These are phyloP conservation scores for Nephotettix cincticeps DNA, from an alignment of 1,140 invertebrate species.

Conservation along the genomic window DNA sequence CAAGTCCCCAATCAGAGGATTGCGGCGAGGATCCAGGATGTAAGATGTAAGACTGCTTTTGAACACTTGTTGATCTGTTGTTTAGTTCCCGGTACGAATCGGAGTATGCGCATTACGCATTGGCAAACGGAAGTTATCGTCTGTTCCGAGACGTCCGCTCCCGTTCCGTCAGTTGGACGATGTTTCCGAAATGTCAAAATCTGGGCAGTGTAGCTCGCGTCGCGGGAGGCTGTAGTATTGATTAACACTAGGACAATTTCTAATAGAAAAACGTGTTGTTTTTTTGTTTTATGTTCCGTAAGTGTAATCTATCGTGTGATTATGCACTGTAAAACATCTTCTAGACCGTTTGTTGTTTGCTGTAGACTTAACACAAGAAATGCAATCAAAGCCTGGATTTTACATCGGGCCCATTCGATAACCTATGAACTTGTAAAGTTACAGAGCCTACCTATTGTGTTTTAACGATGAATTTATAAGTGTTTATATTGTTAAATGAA, in stretches of 20 bases:
- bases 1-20: no score
- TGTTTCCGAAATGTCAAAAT: conserved; percentile 22
- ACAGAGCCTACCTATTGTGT: conserved; percentile 15
- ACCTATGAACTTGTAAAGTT: conserved; percentile 29
- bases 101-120: background rate
- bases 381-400: conserved; percentile 19
- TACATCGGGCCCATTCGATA: conserved; percentile 25
- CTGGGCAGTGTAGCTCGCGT: conserved; percentile 19
- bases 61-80: conserved; percentile 3
- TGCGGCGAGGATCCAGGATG: no score
- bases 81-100: background rate
- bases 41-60: background rate
- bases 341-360: background rate
- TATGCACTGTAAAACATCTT: conserved; percentile 1
- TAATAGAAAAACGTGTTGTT: background rate
- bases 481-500: conserved; percentile 21
- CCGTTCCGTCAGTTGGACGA: conserved; percentile 4
- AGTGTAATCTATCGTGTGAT: background rate
- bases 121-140: conserved; percentile 4
- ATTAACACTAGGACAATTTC: background rate
- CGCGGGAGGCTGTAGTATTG: conserved; percentile 7
- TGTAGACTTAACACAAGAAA: background rate
- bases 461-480: background rate
- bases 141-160: background rate
- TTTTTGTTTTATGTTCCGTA: background rate